These are phyloP conservation scores for Bathynomus jamesi DNA, from an alignment of 1,140 invertebrate species.

Conservation along the genomic window DNA sequence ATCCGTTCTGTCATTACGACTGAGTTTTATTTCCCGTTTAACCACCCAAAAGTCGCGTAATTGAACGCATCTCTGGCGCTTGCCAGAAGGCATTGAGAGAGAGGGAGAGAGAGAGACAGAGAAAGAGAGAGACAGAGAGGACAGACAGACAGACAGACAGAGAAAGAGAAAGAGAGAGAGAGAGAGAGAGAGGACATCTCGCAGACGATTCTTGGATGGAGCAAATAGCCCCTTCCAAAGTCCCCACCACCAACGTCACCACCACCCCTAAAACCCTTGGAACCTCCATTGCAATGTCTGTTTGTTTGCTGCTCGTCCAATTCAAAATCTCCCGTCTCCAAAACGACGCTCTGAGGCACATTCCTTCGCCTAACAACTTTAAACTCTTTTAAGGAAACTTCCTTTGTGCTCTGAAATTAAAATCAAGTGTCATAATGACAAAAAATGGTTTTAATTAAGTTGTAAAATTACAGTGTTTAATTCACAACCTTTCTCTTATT, in stretches of 20 bases:
- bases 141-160: too few relatives aligned
- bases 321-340: constrained; percentile 10
- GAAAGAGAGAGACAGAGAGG: too few relatives aligned
- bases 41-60: not conserved
- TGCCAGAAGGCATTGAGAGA: not conserved
- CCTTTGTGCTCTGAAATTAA: constrained; percentile 32
- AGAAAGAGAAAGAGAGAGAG: too few relatives aligned
- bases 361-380: constrained; percentile 34
- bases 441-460: constrained; percentile 33
- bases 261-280: too few relatives aligned
- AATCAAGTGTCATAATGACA: constrained; percentile 36
- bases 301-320: constrained; percentile 14
- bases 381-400: constrained; percentile 20
- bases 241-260: too few relatives aligned
- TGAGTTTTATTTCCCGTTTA: not conserved
- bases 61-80: not conserved
- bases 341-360: constrained; percentile 13
- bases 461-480: constrained; percentile 34
- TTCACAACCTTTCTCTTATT: constrained; percentile 26
- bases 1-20: not conserved
- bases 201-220: too few relatives aligned
- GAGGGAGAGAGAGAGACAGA: constrained; percentile 12
- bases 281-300: constrained; percentile 21
- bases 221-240: too few relatives aligned
- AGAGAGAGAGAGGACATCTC: too few relatives aligned